Percentiles rank a stretch among this genome's conserved stretches.
Evolutionary conservation across 2,113 vertebrate genomes (phyloP).

Genomic region (Amblyopsis rosae): DNA sequence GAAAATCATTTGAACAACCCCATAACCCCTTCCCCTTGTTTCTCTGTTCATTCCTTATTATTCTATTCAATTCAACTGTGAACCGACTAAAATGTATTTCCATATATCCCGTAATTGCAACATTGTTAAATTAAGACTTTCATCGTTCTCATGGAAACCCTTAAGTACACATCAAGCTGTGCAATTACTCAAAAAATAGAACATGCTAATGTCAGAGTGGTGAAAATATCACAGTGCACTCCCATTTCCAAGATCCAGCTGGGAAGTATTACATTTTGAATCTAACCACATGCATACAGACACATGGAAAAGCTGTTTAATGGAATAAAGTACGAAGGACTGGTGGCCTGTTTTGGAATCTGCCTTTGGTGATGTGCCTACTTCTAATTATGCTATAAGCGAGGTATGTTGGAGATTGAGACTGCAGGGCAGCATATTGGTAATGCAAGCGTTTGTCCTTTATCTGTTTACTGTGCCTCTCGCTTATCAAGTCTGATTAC

Average conservation of each 20-base stretch:
- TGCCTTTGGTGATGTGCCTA: conserved; percentile 59
- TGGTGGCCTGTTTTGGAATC: conserved; percentile 44
- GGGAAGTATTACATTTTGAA: conserved; percentile 69
- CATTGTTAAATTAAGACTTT: conserved; percentile 73
- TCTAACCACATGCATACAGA: conserved; percentile 52
- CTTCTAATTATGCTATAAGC: conserved; percentile 39
- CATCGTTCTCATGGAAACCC: conserved; percentile 73
- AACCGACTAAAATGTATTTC: conserved; percentile 70
- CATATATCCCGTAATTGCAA: conserved; percentile 72
- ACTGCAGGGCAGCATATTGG: conserved; percentile 47
- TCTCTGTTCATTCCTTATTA: conserved; percentile 68
- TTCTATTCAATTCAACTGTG: conserved; percentile 68
- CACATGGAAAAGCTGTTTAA: conserved; percentile 51
- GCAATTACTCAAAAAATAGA: conserved; percentile 73
- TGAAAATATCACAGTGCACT: conserved; percentile 70
- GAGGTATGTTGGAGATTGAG: conserved; percentile 35
- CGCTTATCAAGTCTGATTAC: conserved; percentile 75
- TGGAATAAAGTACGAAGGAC: conserved; percentile 44
- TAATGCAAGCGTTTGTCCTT: conserved; percentile 61
- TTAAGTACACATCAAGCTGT: conserved; percentile 70
- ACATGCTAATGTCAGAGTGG: conserved; percentile 69
- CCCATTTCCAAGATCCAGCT: conserved; percentile 66
- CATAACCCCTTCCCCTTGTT: conserved; percentile 55
- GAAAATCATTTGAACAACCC: conserved; percentile 62
- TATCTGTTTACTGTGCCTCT: conserved; percentile 71